Evolutionary conservation across 2,113 vertebrate genomes (phyloP).

Genomic region (Mustelus asterias): DNA sequence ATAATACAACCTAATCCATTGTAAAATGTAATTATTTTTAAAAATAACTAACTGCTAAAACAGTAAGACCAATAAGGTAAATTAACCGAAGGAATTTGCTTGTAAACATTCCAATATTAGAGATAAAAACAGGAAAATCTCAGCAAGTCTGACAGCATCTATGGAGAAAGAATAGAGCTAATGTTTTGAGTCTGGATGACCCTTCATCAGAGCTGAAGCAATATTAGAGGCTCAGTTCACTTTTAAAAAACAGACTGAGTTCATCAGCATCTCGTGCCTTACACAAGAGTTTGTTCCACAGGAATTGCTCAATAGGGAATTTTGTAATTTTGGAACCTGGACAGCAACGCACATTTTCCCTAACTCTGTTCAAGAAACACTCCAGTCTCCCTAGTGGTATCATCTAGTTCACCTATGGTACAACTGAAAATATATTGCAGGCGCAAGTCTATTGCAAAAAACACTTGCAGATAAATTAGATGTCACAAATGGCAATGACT

Average conservation of each 20-base stretch:
- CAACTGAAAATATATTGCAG: background rate
- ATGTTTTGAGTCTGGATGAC: too few species aligned
- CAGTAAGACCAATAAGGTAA: background rate
- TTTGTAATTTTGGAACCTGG: background rate
- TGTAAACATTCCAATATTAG: slow-evolving; percentile 4
- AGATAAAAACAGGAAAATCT: too few species aligned
- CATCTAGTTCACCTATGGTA: background rate
- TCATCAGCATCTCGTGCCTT: background rate
- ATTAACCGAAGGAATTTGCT: background rate
- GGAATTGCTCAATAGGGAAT: background rate
- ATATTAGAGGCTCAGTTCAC: background rate
- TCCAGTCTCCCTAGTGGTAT: background rate
- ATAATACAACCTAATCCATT: background rate
- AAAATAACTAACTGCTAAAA: background rate
- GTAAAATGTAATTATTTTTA: background rate
- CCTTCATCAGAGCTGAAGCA: background rate
- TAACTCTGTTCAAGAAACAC: background rate
- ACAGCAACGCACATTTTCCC: background rate
- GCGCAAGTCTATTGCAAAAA: background rate
- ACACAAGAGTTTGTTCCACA: background rate
- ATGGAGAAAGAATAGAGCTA: too few species aligned
- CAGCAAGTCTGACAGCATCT: too few species aligned
- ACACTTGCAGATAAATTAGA: background rate
- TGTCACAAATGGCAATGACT: background rate
- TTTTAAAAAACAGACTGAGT: background rate